These are phyloP conservation scores for Oconnorella tubifera DNA, from an alignment of 2,888 invertebrate genomes.

Conservation along the genomic window DNA sequence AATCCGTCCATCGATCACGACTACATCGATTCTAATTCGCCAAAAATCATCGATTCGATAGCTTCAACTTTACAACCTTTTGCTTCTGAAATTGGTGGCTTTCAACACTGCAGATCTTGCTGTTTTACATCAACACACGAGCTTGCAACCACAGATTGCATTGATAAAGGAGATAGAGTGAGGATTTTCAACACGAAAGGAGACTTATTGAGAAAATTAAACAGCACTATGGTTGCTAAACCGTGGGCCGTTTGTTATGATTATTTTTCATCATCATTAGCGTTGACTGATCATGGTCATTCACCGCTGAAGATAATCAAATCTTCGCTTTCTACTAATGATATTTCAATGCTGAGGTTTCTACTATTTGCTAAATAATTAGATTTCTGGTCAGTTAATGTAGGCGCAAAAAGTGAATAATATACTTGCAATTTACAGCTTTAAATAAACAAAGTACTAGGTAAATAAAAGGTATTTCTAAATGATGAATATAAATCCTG, in stretches of 20 bases:
- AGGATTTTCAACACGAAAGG: not conserved
- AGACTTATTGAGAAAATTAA: not conserved
- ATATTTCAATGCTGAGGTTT: not conserved
- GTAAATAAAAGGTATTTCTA: too few species aligned
- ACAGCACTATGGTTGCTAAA: conserved; percentile 1
- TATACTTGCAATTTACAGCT: too few species aligned
- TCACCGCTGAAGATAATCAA: conserved; percentile 8
- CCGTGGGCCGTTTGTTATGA: conserved; percentile 12
- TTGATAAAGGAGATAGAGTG: conserved; percentile 12
- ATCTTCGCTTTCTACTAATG: not conserved
- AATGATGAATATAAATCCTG: too few species aligned
- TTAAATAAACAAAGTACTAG: too few species aligned
- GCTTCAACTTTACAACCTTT: too few species aligned
- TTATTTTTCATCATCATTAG: not conserved
- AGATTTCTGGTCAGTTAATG: too few species aligned
- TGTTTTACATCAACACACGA: not conserved
- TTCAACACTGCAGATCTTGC: conserved; percentile 14
- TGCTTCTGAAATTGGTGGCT: too few species aligned
- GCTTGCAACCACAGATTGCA: conserved; percentile 18
- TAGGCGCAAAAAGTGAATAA: too few species aligned
- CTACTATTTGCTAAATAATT: too few species aligned
- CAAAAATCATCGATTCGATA: too few species aligned
- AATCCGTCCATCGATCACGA: too few species aligned
- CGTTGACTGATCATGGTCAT: conserved; percentile 19
- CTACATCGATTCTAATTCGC: too few species aligned